Evolutionary conservation across 1,140 invertebrate genomes (phyloP).

Genomic region (Antheraea pernyi): DNA sequence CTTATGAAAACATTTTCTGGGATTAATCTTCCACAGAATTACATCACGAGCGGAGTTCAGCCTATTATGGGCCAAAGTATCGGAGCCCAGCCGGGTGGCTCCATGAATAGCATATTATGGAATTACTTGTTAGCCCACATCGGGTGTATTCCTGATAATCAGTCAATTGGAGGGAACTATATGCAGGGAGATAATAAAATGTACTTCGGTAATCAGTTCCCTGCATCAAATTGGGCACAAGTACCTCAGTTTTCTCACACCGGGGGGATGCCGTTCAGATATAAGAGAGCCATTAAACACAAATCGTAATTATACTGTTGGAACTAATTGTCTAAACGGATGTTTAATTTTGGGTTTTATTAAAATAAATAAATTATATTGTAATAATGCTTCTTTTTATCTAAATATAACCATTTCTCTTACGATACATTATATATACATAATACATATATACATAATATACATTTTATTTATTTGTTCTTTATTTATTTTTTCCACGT

Average conservation of each 20-base stretch:
- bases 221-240: background rate
- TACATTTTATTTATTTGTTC: too few relatives aligned
- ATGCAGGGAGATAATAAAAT: background rate
- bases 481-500: too few relatives aligned
- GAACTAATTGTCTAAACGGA: too few relatives aligned
- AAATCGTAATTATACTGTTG: too few relatives aligned
- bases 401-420: too few relatives aligned
- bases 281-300: background rate
- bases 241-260: background rate
- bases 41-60: background rate
- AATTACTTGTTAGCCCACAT: background rate
- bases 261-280: background rate
- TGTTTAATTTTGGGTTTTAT: too few relatives aligned
- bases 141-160: background rate
- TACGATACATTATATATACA: too few relatives aligned
- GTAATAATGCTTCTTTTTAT: too few relatives aligned
- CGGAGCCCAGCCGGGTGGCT: background rate
- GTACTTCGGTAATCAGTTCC: background rate
- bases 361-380: too few relatives aligned
- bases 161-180: background rate
- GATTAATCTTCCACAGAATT: background rate
- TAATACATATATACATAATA: too few relatives aligned
- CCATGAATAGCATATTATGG: background rate
- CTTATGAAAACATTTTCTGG: background rate
- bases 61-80: background rate